Evolutionary conservation across 2,888 invertebrate species (phyloP), one percentile per base, ranked within the genome.

Genomic region (Dolomedes plantarius): DNA sequence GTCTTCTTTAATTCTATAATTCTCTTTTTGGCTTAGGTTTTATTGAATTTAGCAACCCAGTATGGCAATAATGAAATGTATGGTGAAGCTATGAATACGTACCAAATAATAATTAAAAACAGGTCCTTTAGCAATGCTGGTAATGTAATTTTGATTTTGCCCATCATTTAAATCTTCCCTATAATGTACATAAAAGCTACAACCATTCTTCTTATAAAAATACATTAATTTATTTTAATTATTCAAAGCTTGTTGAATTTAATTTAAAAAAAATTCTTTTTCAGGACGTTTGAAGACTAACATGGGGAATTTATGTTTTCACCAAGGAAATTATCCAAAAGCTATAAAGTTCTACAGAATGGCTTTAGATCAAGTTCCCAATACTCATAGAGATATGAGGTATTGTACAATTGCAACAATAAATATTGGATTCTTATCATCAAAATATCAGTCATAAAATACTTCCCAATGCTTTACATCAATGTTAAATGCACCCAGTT

Each of bases 271-370:
- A n/a, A n/a, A n/a, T 69, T 36, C 19, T 36, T n/a, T 81, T 88
- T 32, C 88, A 92, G 92, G 97, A 90, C 94, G 98, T 87, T 92
- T 98, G 9, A 97, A 98, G 93, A 95, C 99, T 0, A 99, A 99
- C 91, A 98, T 99, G 95, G 99, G 98, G 0, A 99, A 99, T 91
- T 97, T 99, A 90, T 97, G 98, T 92, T 97, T 96, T 90, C 96
- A 96, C 92, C 96, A 98, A 94, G 97, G 92, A 88, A 97, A 89
- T 94, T 97, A 96, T 90, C 95, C 96, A 16, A 97, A 98, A 92
- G 98, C 99, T 0, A 94, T 99, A 82, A 99, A 99, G 93, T 95
- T 98, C 93, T 99, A 98, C 91, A 94, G 98, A 89, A 99, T 99
- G 99, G 98, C 99, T 0, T 93, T 99, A 88, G 99, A 99, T 92